Base-by-base conservation (phyloP, 2,888 invertebrate species). In the Lepidochitona cinerea region DNA sequence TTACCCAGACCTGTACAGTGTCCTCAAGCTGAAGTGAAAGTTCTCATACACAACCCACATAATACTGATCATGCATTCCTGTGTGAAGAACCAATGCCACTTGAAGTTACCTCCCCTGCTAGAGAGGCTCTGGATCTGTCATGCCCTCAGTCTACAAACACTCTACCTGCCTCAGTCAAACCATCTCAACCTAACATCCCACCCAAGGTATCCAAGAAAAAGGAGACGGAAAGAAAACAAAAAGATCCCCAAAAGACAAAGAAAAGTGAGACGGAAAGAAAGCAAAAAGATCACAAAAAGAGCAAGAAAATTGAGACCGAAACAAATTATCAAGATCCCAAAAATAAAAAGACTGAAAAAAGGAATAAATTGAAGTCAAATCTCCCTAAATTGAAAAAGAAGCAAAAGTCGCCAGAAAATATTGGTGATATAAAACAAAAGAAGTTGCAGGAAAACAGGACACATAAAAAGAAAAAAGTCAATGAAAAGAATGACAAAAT, bases 1-100 rank as follows among this genome's bases (percentile, higher is more conserved):
- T 68, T 84, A 37, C 81, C 78, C 14, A 82, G 79, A 53, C 66
- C 66, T 37, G 69, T 84, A 18, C 81, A 79, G 68, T 76, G 81
- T 26, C 76, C 83, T 6, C 83, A 84, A 49, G 83, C 76, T 12
- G 74, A 77, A 67, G 76, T 79, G 26, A 77, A 77, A 37, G 79
- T 79, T 0, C 73, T 79, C 54, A 83, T 73, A 59, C 79, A 79
- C 72, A 79, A 77, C 52, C 77, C 79, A 37, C 77, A 78, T 71
- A n/a, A n/a, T n/a, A 72, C 26, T 9, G 37, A 26, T 73, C 53
- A 71, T 70, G 68, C 77, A 70, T 59, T 71, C n/a, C 5, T 6
- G 54, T 6, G 23, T 29, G 5, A 54, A 5, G 7, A 5, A 29
- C n/a, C n/a, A n/a, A n/a, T n/a, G n/a, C n/a, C n/a, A n/a, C n/a